phyloP scores from a whole-genome alignment of 1,140 invertebrate genomes.

The Anastrepha obliqua region DNA sequence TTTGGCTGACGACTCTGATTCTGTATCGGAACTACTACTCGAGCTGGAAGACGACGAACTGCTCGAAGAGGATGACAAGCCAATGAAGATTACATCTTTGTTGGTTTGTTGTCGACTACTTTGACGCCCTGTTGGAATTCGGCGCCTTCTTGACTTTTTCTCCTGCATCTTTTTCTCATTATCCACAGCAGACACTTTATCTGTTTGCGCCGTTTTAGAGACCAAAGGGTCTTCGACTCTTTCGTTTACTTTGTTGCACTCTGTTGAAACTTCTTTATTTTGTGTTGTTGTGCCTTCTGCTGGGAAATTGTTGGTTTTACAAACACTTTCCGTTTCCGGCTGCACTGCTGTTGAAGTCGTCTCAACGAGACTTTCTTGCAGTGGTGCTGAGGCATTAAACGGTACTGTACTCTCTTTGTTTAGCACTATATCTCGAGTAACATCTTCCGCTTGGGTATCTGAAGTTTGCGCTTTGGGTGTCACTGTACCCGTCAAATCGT shows the following conservation, averaged over 20 bases:
- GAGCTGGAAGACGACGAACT: conserved; percentile 54
- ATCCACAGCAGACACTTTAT: background rate
- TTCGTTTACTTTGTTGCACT: background rate
- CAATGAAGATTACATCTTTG: conserved; percentile 37
- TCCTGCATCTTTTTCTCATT: conserved; percentile 28
- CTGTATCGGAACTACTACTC: conserved; percentile 5
- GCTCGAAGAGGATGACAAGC: conserved; percentile 43
- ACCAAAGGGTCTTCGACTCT: background rate
- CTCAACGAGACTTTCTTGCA: conserved; percentile 17
- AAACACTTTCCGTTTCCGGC: background rate
- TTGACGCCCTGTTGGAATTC: background rate
- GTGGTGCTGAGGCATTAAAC: background rate
- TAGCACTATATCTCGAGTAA: background rate
- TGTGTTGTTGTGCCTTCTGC: background rate
- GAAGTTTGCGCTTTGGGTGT: background rate
- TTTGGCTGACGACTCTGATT: conserved; percentile 55
- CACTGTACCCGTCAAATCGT: background rate
- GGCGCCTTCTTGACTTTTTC: background rate
- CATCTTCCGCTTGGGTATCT: background rate
- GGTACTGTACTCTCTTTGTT: background rate
- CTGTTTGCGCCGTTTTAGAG: background rate
- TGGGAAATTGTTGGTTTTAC: background rate
- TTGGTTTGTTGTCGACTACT: background rate
- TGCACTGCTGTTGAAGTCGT: background rate
- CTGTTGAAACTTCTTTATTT: background rate